Conservation (phyloP, 2,888 invertebrate species). For the Venustoraphidia nigricollis region DNA sequence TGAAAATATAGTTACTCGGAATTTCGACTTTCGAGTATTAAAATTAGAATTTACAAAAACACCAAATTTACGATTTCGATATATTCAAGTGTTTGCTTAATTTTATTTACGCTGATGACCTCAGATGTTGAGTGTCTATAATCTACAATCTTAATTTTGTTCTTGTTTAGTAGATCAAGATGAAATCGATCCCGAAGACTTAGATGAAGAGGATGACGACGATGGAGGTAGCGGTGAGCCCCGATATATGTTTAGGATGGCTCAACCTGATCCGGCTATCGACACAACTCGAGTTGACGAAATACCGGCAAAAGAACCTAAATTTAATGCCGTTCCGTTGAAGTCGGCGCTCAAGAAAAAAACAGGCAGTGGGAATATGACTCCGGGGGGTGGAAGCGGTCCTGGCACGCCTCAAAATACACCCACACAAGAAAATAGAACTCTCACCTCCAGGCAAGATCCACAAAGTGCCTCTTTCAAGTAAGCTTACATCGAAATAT, state of each 20-base stretch:
- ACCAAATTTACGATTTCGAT: too few species aligned
- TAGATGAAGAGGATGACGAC: constrained; percentile 49
- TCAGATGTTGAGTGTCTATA: too few species aligned
- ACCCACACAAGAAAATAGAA: constrained; percentile 54
- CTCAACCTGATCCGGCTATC: constrained; percentile 48
- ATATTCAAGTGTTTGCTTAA: too few species aligned
- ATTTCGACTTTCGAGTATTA: too few species aligned
- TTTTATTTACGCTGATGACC: too few species aligned
- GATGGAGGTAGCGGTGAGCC: constrained; percentile 35
- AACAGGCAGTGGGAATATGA: constrained; percentile 18
- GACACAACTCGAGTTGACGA: constrained; percentile 80
- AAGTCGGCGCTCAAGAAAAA: constrained; percentile 87
- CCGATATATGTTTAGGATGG: constrained; percentile 36
- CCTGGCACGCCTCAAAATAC: constrained; percentile 52
- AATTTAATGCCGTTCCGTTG: constrained; percentile 78
- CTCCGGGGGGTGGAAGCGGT: constrained; percentile 31
- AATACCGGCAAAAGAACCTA: constrained; percentile 85
- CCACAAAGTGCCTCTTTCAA: constrained; percentile 65
- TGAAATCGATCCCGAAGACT: constrained; percentile 45
- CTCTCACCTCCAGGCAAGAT: constrained; percentile 53
- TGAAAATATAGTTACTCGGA: too few species aligned
- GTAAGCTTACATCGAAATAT: constrained; percentile 34
- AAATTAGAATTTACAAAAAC: too few species aligned
- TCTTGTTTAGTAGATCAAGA: constrained; percentile 21
- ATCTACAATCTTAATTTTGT: too few species aligned